Evolutionary conservation across 1,140 invertebrate genomes (phyloP).

Genomic region (Aethina tumida): DNA sequence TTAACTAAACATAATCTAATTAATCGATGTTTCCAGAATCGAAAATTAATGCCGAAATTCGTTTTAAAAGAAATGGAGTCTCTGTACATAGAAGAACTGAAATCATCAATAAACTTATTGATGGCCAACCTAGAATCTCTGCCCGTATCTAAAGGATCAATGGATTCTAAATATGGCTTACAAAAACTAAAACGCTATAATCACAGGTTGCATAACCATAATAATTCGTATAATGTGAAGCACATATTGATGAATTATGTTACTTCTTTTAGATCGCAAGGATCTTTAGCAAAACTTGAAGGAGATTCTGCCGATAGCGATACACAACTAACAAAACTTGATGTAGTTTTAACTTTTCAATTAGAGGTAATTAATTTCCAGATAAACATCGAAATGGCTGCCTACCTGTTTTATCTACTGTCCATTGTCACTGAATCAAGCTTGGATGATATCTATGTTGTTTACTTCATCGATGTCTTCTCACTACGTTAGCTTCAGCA

Average conservation of each 20-base stretch:
- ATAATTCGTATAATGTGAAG: constrained; percentile 39
- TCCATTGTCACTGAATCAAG: too few relatives aligned
- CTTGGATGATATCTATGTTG: too few relatives aligned
- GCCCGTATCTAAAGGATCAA: constrained; percentile 94
- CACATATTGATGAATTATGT: constrained; percentile 39
- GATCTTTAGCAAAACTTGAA: constrained; percentile 87
- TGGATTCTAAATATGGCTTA: constrained; percentile 94
- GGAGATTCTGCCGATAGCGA: constrained; percentile 84
- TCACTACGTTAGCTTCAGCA: too few relatives aligned
- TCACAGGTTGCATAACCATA: constrained; percentile 64
- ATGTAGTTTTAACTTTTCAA: constrained; percentile 93
- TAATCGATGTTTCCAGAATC: constrained; percentile 60
- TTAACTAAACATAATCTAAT: too few relatives aligned
- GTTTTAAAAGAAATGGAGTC: constrained; percentile 99
- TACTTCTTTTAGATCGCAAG: constrained; percentile 68
- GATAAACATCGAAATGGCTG: too few relatives aligned
- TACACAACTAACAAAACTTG: constrained; percentile 87
- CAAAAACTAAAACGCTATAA: constrained; percentile 91
- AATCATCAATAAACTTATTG: constrained; percentile 93
- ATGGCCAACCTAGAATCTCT: constrained; percentile 99
- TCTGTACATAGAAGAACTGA: constrained; percentile 96
- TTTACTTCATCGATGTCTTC: too few relatives aligned
- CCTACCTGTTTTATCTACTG: too few relatives aligned
- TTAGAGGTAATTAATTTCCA: constrained; percentile 72
- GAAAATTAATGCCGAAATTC: constrained; percentile 97